These are phyloP conservation scores for Asteroscopus sphinx DNA, from an alignment of 2,888 invertebrate species.

Conservation along the genomic window DNA sequence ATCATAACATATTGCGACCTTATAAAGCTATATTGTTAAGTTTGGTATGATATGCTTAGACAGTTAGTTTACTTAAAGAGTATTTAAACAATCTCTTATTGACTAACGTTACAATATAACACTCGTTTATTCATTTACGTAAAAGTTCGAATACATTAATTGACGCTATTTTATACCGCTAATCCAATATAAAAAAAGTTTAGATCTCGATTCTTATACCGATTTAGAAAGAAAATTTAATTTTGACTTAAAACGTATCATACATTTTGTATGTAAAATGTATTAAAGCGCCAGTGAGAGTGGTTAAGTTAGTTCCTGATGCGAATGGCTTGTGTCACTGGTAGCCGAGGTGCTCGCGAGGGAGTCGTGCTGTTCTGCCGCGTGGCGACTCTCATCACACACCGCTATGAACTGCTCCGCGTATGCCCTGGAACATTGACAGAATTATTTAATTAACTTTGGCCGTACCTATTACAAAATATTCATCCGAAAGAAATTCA, in stretches of 20 bases:
- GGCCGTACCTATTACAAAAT: no score
- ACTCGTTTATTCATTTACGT: slow-evolving; percentile 35
- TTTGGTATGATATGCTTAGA: slow-evolving; percentile 71
- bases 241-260: slow-evolving; percentile 25
- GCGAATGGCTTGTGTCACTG: slow-evolving; percentile 71
- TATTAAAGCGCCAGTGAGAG: slow-evolving; percentile 24
- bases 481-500: no score
- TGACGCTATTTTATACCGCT: slow-evolving; percentile 36
- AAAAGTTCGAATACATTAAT: slow-evolving; percentile 40
- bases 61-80: slow-evolving; percentile 53
- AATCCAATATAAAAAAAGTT: slow-evolving; percentile 15
- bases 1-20: slow-evolving; percentile 48
- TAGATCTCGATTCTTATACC: slow-evolving; percentile 4
- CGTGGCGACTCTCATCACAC: slow-evolving; percentile 89
- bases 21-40: slow-evolving; percentile 65
- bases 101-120: slow-evolving; percentile 20
- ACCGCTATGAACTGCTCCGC: slow-evolving; percentile 91
- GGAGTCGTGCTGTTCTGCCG: slow-evolving; percentile 84
- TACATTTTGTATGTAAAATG: slow-evolving; percentile 36
- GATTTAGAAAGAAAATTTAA: slow-evolving; percentile 7
- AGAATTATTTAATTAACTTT: not conserved
- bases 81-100: slow-evolving; percentile 48
- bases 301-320: slow-evolving; percentile 47
- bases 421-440: slow-evolving; percentile 81
- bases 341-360: slow-evolving; percentile 77